phyloP scores from a whole-genome alignment of 1,140 invertebrate species.

The Sitophilus oryzae region DNA sequence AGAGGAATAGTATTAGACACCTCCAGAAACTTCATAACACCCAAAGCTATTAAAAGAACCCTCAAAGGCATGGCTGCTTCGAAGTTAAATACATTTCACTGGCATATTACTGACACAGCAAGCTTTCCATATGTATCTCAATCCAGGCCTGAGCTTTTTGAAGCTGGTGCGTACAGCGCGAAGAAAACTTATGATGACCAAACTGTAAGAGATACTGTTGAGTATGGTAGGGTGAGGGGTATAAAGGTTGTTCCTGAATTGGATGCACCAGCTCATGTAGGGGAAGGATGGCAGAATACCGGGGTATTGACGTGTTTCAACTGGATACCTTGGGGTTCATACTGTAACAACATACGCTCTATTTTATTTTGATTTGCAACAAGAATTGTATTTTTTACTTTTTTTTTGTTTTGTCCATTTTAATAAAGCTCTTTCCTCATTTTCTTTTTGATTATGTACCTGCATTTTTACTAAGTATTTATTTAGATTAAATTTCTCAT shows the following conservation, averaged over 20 bases:
- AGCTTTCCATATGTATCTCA: conserved; percentile 70
- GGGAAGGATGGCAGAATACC: conserved; percentile 74
- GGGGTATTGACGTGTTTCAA: conserved; percentile 69
- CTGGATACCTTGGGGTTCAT: conserved; percentile 67
- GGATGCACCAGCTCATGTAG: conserved; percentile 75
- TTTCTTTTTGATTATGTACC: too few species aligned
- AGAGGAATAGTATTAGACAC: conserved; percentile 73
- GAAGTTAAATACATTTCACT: conserved; percentile 79
- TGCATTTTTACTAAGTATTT: too few species aligned
- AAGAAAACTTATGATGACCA: conserved; percentile 59
- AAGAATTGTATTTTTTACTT: too few species aligned
- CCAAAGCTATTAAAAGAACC: conserved; percentile 60
- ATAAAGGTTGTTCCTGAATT: conserved; percentile 66
- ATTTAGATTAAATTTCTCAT: too few species aligned
- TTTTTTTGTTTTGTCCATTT: too few species aligned
- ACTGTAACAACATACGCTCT: too few species aligned
- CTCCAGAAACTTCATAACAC: conserved; percentile 62
- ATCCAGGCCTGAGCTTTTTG: conserved; percentile 59
- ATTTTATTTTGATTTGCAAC: too few species aligned
- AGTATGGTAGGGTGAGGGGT: conserved; percentile 60
- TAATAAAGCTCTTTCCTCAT: too few species aligned
- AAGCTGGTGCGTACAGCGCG: conserved; percentile 67
- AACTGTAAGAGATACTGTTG: conserved; percentile 59
- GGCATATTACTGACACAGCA: too few species aligned
- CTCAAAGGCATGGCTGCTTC: conserved; percentile 69